A percentile compares a stretch with the other conserved stretches of the same genome.
Conservation (phyloP, 1,140 invertebrate genomes). For the Euschistus heros region DNA sequence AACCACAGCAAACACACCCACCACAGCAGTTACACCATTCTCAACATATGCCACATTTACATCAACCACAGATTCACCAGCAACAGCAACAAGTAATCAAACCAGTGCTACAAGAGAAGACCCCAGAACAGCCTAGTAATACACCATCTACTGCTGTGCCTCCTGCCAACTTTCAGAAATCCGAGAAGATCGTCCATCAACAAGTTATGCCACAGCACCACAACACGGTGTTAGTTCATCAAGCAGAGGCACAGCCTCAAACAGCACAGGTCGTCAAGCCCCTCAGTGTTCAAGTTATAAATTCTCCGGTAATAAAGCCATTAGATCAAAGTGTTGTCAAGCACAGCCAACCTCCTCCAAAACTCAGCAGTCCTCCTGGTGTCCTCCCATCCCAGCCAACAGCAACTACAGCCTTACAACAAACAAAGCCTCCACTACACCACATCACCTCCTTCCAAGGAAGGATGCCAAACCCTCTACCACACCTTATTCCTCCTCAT, state of each 20-base stretch:
- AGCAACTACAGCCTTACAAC: not conserved
- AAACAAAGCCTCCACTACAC: not conserved
- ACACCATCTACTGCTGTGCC: not conserved
- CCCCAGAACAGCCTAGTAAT: not conserved
- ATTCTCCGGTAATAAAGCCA: not conserved
- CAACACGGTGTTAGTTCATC: not conserved
- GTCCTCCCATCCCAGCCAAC: not conserved
- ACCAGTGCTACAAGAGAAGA: not conserved
- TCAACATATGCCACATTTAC: too few species aligned
- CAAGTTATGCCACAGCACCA: not conserved
- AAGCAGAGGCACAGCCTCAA: not conserved
- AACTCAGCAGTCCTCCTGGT: not conserved
- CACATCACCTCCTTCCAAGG: not conserved
- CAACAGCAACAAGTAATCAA: not conserved
- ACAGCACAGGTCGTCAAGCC: not conserved
- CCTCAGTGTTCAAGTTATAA: not conserved
- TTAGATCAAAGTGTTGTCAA: not conserved
- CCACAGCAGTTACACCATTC: not conserved
- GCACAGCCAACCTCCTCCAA: not conserved
- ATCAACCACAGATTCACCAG: not conserved
- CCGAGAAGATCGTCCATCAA: not conserved
- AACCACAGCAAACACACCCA: not conserved
- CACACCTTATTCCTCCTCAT: slow-evolving; percentile 7
- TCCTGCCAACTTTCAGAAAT: not conserved
- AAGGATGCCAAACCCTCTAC: not conserved